Percentiles rank a stretch among this genome's conserved stretches.
Evolutionary conservation across 1,140 invertebrate species (phyloP).

Genomic region (Hirudo medicinalis): DNA sequence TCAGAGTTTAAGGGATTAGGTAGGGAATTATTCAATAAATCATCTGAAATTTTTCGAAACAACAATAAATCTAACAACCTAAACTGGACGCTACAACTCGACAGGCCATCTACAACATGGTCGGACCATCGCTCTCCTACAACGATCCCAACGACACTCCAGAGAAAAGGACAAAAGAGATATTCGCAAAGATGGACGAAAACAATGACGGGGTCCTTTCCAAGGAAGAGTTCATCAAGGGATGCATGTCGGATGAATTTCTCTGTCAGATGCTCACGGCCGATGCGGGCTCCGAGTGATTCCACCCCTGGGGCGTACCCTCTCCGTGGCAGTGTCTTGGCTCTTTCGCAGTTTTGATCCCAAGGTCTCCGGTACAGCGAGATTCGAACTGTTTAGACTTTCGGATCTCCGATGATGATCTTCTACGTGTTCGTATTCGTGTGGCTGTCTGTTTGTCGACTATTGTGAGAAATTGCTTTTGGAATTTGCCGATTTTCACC

Average conservation of each 20-base stretch:
- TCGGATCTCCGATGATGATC: too few species aligned
- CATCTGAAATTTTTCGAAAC: not conserved
- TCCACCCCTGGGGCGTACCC: not conserved
- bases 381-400: too few species aligned
- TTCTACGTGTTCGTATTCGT: too few species aligned
- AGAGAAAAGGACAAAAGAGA: slow-evolving; percentile 90
- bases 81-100: slow-evolving; percentile 33
- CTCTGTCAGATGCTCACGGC: slow-evolving; percentile 72
- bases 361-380: too few species aligned
- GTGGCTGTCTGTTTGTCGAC: too few species aligned
- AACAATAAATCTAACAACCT: not conserved
- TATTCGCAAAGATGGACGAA: slow-evolving; percentile 97
- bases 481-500: too few species aligned
- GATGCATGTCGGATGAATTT: slow-evolving; percentile 93
- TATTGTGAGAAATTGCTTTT: too few species aligned
- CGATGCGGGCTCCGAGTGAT: slow-evolving; percentile 15
- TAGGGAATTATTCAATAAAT: too few species aligned
- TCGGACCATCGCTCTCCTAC: slow-evolving; percentile 83
- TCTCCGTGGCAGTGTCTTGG: too few species aligned
- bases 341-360: too few species aligned
- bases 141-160: slow-evolving; percentile 46
- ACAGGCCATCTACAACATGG: slow-evolving; percentile 97
- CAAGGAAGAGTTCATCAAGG: slow-evolving; percentile 95
- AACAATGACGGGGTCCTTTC: slow-evolving; percentile 96
- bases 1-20: too few species aligned